These are phyloP conservation scores for Rhinella marina DNA, from an alignment of 2,797 vertebrate genomes.

Conservation along the genomic window DNA sequence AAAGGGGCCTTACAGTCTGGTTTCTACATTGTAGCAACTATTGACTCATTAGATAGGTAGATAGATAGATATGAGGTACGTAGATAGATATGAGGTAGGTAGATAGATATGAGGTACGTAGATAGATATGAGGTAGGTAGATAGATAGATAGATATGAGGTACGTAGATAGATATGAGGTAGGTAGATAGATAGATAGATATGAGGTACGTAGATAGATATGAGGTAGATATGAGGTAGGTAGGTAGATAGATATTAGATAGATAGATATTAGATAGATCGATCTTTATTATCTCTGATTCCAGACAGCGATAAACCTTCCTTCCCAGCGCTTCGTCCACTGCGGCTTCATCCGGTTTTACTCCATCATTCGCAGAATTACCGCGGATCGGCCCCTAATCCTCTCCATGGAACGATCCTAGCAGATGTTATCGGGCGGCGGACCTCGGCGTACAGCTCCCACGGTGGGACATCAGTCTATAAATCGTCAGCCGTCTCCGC, in stretches of 20 bases:
- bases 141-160: not conserved
- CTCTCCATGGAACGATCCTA: constrained; percentile 68
- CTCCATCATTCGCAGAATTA: constrained; percentile 66
- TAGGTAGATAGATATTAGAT: no score
- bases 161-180: not conserved
- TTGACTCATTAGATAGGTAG: no score
- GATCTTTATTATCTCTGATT: not conserved
- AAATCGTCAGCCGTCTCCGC: constrained; percentile 59
- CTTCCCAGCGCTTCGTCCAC: constrained; percentile 63
- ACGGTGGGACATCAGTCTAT: constrained; percentile 63
- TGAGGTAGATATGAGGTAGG: no score
- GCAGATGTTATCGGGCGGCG: constrained; percentile 69
- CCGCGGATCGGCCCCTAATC: constrained; percentile 69
- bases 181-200: no score
- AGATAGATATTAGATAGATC: no score
- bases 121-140: no score
- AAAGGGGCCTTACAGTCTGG: no score
- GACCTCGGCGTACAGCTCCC: constrained; percentile 69
- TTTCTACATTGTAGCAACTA: no score
- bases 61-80: no score
- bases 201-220: not conserved
- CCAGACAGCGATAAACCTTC: constrained; percentile 59
- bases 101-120: no score
- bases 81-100: no score
- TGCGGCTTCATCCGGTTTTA: constrained; percentile 65